phyloP scores from a whole-genome alignment of 2,797 vertebrate species.

The Novumbra hubbsi region DNA sequence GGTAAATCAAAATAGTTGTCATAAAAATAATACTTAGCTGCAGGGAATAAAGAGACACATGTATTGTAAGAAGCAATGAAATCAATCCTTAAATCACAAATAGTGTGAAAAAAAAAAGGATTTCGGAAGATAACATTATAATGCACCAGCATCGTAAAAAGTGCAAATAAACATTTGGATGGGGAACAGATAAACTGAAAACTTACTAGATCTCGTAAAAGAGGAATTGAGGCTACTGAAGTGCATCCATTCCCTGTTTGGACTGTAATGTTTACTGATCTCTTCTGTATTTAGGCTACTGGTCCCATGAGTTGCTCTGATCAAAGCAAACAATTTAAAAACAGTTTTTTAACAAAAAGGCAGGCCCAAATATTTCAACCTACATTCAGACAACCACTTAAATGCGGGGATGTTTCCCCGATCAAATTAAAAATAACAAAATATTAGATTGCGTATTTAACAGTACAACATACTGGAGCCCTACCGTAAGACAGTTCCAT shows the following conservation, averaged over 20 bases:
- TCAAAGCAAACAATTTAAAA: constrained; percentile 23
- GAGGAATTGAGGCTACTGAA: constrained; percentile 83
- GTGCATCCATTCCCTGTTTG: constrained; percentile 86
- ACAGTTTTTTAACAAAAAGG: background rate
- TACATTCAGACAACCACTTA: background rate
- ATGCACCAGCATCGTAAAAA: background rate
- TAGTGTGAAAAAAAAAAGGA: background rate
- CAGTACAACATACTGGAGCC: background rate
- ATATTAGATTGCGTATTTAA: background rate
- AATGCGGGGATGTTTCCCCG: background rate
- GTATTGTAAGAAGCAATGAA: background rate
- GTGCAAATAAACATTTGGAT: background rate
- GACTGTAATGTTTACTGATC: constrained; percentile 81
- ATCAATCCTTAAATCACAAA: background rate
- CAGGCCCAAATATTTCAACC: background rate
- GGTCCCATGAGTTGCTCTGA: constrained; percentile 89
- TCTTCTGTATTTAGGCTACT: constrained; percentile 80
- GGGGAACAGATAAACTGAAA: constrained; percentile 4
- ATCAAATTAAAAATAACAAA: background rate
- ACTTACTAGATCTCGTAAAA: constrained; percentile 86
- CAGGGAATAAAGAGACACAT: constrained; percentile 41
- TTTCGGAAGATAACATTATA: background rate
- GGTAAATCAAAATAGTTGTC: constrained; percentile 97
- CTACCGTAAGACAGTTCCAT: constrained; percentile 92
- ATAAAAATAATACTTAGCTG: constrained; percentile 95